Percentiles rank a stretch among this genome's conserved stretches.
Evolutionary conservation across 2,113 vertebrate genomes (phyloP).

Genomic region (Rhodinocichla rosea): DNA sequence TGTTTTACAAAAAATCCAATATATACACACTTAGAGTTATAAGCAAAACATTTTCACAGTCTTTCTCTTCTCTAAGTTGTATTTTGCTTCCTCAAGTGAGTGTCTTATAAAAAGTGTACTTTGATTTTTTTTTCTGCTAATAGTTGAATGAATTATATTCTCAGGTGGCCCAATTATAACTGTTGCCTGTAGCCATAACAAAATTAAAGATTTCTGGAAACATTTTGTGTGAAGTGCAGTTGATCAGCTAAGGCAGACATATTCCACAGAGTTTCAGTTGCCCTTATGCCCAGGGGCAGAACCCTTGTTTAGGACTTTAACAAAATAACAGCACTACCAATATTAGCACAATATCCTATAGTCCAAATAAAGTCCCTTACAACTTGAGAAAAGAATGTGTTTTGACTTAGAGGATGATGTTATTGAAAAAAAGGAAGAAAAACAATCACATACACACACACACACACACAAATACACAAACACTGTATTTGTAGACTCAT

Average conservation of each 20-base stretch:
- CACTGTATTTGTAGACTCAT: background rate
- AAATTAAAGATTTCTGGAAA: constrained; percentile 71
- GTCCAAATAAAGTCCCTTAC: background rate
- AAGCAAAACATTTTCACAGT: background rate
- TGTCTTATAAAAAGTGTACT: constrained; percentile 26
- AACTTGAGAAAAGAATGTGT: background rate
- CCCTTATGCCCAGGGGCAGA: constrained; percentile 46
- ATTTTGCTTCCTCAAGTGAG: constrained; percentile 3
- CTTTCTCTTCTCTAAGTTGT: background rate
- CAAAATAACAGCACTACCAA: constrained; percentile 29
- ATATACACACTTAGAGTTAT: background rate
- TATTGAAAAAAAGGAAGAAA: background rate
- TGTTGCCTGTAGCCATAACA: constrained; percentile 62
- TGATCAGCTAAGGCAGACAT: constrained; percentile 57
- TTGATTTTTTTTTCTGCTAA: constrained; percentile 30
- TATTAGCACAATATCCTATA: constrained; percentile 17
- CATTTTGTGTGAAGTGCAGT: constrained; percentile 52
- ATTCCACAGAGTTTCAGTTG: constrained; percentile 57
- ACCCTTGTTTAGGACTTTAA: constrained; percentile 45
- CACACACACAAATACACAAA: background rate
- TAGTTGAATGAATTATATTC: constrained; percentile 64
- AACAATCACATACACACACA: background rate
- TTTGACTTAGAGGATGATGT: background rate
- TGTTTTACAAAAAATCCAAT: background rate
- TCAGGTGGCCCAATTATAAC: constrained; percentile 70